phyloP scores from a whole-genome alignment of 2,113 vertebrate species.

The Nipponia nippon region DNA sequence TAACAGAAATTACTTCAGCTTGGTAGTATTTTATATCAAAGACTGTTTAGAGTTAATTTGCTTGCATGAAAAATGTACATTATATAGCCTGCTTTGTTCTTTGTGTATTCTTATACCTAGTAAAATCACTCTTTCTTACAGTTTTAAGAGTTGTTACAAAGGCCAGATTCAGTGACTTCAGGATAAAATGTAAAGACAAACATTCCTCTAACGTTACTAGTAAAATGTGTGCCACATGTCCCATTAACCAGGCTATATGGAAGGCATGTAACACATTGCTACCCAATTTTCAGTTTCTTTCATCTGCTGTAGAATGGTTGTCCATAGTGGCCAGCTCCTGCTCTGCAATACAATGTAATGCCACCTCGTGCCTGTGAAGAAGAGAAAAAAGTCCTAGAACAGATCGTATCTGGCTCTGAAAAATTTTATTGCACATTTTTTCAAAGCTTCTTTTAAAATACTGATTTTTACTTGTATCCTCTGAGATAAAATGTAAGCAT shows the following conservation, averaged over 20 bases:
- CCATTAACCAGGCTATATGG: background rate
- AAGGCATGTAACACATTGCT: background rate
- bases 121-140: constrained; percentile 27
- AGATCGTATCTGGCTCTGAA: background rate
- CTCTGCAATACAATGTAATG: background rate
- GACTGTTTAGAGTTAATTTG: constrained; percentile 70
- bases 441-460: background rate
- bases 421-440: background rate
- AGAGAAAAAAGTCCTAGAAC: background rate
- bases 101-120: constrained; percentile 44
- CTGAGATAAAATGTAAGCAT: background rate
- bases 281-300: background rate
- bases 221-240: background rate
- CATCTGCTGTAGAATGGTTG: background rate
- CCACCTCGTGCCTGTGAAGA: background rate
- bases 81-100: constrained; percentile 48
- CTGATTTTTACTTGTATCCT: background rate
- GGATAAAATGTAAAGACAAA: constrained; percentile 9
- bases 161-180: background rate
- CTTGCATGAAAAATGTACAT: constrained; percentile 67
- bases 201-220: background rate
- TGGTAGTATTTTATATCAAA: constrained; percentile 77
- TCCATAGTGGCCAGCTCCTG: background rate
- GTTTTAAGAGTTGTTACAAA: constrained; percentile 23
- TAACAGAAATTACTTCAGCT: constrained; percentile 57